Evolutionary conservation across 2,113 vertebrate species (phyloP).

Genomic region (Leucopsar rothschildi): DNA sequence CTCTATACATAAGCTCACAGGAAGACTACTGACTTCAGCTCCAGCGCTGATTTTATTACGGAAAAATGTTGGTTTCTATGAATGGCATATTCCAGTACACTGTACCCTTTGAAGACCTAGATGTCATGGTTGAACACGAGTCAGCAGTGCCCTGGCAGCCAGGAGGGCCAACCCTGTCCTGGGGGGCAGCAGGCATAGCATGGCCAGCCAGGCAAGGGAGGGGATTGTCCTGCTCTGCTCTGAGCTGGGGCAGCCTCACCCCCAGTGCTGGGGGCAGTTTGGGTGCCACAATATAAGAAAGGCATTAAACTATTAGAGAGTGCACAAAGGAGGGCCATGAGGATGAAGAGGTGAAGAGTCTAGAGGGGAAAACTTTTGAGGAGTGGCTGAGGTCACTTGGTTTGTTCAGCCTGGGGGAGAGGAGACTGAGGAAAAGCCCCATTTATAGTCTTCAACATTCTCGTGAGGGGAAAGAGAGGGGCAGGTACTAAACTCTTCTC

Average conservation of each 20-base stretch:
- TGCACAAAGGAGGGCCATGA: background rate
- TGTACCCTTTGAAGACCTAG: background rate
- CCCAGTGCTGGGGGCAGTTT: fast-evolving
- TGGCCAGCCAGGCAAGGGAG: fast-evolving
- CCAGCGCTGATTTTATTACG: background rate
- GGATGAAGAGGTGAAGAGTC: background rate
- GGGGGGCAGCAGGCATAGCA: background rate
- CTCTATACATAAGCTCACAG: background rate
- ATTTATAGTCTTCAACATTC: background rate
- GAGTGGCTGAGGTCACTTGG: background rate
- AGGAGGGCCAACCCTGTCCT: fast-evolving
- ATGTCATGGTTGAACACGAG: background rate
- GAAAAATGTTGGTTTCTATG: background rate
- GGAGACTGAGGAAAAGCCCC: background rate
- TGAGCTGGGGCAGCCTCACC: fast-evolving
- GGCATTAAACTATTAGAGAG: background rate
- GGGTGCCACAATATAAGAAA: background rate
- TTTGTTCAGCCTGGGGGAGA: background rate
- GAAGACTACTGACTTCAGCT: background rate
- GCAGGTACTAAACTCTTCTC: background rate
- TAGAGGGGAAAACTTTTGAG: background rate
- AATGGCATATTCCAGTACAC: background rate
- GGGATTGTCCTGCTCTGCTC: background rate
- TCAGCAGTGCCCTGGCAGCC: background rate
- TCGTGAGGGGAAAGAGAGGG: background rate